Evolutionary conservation across 2,113 vertebrate species (phyloP).

Genomic region (Archilochus colubris): DNA sequence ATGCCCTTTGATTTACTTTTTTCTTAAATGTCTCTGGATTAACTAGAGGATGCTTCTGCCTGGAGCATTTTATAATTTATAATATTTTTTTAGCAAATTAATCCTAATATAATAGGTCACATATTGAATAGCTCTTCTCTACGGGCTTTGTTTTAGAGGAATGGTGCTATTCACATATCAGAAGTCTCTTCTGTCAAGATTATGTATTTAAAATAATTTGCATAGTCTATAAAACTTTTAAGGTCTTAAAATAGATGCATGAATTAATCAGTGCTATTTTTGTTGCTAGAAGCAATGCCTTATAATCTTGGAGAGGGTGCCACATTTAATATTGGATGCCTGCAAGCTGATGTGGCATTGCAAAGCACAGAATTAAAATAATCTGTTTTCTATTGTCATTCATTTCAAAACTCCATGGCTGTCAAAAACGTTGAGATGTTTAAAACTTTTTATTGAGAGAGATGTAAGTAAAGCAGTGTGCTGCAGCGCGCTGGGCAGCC

Average conservation of each 20-base stretch:
- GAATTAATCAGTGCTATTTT: conserved; percentile 42
- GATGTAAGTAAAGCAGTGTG: no score
- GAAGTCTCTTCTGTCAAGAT: not conserved
- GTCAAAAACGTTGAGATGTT: no score
- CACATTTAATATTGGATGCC: not conserved
- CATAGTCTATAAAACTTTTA: conserved; percentile 19
- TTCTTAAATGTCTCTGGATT: not conserved
- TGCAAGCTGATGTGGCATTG: not conserved
- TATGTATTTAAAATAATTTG: conserved; percentile 46
- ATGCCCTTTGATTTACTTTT: not conserved
- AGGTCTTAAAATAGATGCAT: not conserved
- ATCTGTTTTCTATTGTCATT: not conserved
- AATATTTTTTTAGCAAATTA: not conserved
- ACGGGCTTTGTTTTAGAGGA: conserved; percentile 21
- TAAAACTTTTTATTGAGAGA: no score
- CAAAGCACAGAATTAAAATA: not conserved
- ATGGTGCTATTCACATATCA: conserved; percentile 3
- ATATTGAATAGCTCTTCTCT: conserved; percentile 47
- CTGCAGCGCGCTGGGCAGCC: no score
- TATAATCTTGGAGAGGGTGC: not conserved
- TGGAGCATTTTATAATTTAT: not conserved
- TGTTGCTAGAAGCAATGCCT: not conserved
- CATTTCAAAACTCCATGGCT: not conserved
- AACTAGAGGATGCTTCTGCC: not conserved
- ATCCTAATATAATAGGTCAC: not conserved